Evolutionary conservation across 2,888 invertebrate genomes (phyloP).

Genomic region (Boloria euphrosyne): DNA sequence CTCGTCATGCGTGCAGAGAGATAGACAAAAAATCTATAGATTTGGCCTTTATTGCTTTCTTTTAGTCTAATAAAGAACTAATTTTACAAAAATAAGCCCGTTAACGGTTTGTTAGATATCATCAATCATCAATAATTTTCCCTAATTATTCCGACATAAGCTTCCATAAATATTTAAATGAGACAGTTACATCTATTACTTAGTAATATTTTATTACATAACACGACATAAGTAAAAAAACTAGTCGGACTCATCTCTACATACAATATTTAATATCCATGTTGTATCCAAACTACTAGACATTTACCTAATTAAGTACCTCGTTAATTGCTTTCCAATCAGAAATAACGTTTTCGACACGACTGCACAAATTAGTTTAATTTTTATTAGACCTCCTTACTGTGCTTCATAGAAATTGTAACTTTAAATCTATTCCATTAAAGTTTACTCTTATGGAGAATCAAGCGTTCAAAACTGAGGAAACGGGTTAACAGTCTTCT

Average conservation of each 20-base stretch:
- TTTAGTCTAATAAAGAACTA: not conserved
- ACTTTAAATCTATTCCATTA: conserved; percentile 24
- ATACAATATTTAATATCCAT: conserved; percentile 16
- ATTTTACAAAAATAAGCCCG: not conserved
- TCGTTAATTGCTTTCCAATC: conserved; percentile 56
- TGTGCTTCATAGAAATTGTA: conserved; percentile 9
- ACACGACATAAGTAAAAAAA: conserved; percentile 13
- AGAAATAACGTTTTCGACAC: conserved; percentile 53
- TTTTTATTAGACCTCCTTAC: conserved; percentile 55
- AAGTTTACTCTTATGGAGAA: conserved; percentile 24
- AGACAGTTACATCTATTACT: conserved; percentile 7
- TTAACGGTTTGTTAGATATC: conserved; percentile 6
- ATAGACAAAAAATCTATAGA: too few relatives aligned
- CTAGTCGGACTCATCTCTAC: not conserved
- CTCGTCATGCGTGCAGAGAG: too few relatives aligned
- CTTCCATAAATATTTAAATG: conserved; percentile 8
- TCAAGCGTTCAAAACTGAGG: conserved; percentile 46
- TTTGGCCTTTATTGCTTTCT: too few relatives aligned
- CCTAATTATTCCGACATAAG: conserved; percentile 7
- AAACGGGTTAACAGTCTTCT: conserved; percentile 68
- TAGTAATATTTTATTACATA: conserved; percentile 3
- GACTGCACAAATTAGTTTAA: conserved; percentile 61
- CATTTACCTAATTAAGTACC: conserved; percentile 47
- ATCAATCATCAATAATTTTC: not conserved
- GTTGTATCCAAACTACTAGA: conserved; percentile 34